Base-by-base conservation (phyloP, 64 coral and sea anemone genomes). In the Cladopsammia gracilis region DNA sequence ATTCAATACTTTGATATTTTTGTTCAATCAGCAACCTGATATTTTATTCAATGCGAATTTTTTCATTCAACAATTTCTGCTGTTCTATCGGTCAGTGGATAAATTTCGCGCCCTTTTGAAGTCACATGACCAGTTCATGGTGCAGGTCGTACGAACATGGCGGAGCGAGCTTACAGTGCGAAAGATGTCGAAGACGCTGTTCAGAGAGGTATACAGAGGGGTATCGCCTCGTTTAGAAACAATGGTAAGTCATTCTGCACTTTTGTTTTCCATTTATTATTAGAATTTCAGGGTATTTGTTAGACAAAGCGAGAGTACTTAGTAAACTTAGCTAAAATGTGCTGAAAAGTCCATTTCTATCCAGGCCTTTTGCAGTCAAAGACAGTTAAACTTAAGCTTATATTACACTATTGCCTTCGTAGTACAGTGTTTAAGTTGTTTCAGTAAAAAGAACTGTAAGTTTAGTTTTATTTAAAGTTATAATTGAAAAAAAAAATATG, bases 61-160 rank as follows among this genome's bases (percentile, higher is more conserved):
- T 65, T 84, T 65, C 65, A 67, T 84, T 68, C 81, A 66, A 84
- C 44, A 84, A 84, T 59, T 84, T 84, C 81, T 84, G 58, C 81
- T 59, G 50, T 66, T 22, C 81, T 47, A 22, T 48, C 42, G n/a
- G 81, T 42, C 81, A 82, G 79, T 56, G 79, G 79, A 82, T n/a
- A 78, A 34, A 48, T 22, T 78, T 52, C 20, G 34, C 22, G 34
- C 19, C 20, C 19, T 49, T 80, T 58, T 13, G 24, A 80, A 12
- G 77, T 80, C 58, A 26, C 58, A 26, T 65, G 56, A 84, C 56
- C 23, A 6, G 25, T 16, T 66, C 18, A 43, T 65, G 19, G 62
- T 62, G 3, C 11, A 62, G 65, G 65, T 23, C 49, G 58, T 20
- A 19, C 58, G 48, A 34, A 34, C 34, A 34, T 34, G 34, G 8